Conservation (phyloP, 2,797 vertebrate genomes). For the Scyliorhinus canicula region DNA sequence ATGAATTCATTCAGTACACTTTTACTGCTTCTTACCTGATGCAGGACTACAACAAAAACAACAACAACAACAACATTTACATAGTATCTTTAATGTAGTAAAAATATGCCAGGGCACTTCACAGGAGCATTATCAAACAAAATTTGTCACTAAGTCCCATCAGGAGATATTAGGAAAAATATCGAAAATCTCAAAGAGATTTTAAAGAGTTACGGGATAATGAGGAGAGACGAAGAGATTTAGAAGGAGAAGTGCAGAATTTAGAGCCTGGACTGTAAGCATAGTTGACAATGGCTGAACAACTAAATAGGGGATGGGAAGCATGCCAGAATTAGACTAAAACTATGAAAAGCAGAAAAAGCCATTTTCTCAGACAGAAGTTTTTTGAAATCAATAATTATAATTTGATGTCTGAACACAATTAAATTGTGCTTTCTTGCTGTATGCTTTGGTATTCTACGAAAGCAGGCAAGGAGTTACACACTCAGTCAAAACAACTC, state of each 20-base stretch:
- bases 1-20: background rate
- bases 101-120: background rate
- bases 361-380: background rate
- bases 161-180: background rate
- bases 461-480: background rate
- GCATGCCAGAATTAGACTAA: background rate
- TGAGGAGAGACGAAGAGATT: no score
- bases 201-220: no score
- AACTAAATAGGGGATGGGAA: background rate
- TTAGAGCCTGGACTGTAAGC: background rate
- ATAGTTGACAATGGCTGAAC: background rate
- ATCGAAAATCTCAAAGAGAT: background rate
- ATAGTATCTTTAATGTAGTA: background rate
- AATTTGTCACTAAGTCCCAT: background rate
- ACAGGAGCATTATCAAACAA: background rate
- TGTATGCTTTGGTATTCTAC: background rate
- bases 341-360: background rate
- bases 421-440: background rate
- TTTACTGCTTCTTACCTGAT: background rate
- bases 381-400: background rate
- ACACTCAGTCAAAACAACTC: background rate
- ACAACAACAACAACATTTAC: background rate
- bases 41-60: background rate
- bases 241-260: background rate
- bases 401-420: constrained; percentile 14